These are phyloP conservation scores for Hapalemur alaotrensis DNA, from an alignment of 2,797 vertebrate species.

Conservation along the genomic window DNA sequence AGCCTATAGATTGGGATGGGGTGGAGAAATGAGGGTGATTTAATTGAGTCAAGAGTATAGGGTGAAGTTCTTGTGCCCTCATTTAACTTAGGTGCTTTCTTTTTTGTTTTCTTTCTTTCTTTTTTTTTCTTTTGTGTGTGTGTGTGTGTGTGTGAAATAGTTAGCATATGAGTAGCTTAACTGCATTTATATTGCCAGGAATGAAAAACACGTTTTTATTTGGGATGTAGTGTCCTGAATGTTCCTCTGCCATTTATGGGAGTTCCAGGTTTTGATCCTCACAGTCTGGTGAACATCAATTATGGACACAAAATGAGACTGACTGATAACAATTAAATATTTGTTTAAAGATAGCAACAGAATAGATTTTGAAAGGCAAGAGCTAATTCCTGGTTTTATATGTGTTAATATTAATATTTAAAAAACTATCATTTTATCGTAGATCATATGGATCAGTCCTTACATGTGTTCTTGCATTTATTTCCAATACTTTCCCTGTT, in stretches of 20 bases:
- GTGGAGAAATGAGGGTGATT: background rate
- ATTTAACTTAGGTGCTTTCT: background rate
- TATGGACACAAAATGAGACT: background rate
- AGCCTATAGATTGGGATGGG: rapidly evolving
- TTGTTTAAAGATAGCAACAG: background rate
- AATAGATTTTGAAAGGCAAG: background rate
- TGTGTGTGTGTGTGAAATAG: too few species aligned
- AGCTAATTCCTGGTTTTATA: background rate
- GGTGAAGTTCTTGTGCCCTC: background rate
- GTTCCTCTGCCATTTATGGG: background rate
- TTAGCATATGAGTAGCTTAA: background rate
- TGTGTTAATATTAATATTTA: background rate
- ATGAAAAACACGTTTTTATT: background rate
- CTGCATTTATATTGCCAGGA: background rate
- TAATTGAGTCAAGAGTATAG: background rate
- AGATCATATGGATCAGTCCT: background rate
- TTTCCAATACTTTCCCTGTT: background rate
- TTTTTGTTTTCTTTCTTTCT: background rate
- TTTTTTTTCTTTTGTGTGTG: background rate
- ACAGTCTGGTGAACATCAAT: background rate
- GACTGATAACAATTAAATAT: background rate
- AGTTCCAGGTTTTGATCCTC: background rate
- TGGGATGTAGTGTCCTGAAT: background rate
- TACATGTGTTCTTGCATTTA: background rate
- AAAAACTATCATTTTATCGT: background rate